phyloP scores from a whole-genome alignment of 1,140 invertebrate species.

The Macrosteles quadrilineatus region DNA sequence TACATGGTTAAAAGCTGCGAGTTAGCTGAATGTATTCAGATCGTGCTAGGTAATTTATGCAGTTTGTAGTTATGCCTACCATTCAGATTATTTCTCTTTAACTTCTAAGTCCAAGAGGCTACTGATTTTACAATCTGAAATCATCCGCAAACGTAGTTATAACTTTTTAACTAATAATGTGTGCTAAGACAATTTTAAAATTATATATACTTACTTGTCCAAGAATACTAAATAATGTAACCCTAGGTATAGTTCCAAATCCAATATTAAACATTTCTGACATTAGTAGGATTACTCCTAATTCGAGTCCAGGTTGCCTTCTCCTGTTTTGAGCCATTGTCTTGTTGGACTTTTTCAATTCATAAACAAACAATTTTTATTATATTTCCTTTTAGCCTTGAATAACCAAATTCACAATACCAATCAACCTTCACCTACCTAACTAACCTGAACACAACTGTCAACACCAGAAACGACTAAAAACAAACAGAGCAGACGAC shows the following conservation, averaged over 20 bases:
- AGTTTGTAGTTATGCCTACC: neutral
- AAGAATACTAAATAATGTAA: conserved; percentile 58
- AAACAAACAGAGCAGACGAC: no score
- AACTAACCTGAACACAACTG: no score
- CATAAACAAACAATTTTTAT: no score
- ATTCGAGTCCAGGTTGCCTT: conserved; percentile 42
- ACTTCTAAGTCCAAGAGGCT: no score
- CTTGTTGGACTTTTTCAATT: no score
- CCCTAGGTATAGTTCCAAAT: conserved; percentile 62
- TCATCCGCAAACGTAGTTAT: neutral
- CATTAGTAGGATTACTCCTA: conserved; percentile 48
- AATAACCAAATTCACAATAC: no score
- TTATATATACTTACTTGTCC: conserved; percentile 50
- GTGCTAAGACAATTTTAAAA: neutral
- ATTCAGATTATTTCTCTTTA: neutral
- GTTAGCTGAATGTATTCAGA: neutral
- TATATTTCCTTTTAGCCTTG: no score
- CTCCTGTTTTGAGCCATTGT: conserved; percentile 14
- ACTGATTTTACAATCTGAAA: no score
- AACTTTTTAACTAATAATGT: neutral
- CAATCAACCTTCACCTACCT: no score
- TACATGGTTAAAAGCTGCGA: no score
- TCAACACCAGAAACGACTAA: no score
- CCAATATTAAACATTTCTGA: conserved; percentile 55
- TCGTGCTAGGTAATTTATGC: neutral